phyloP scores from a whole-genome alignment of 2,888 invertebrate genomes.

The Melinaea menophilus region DNA sequence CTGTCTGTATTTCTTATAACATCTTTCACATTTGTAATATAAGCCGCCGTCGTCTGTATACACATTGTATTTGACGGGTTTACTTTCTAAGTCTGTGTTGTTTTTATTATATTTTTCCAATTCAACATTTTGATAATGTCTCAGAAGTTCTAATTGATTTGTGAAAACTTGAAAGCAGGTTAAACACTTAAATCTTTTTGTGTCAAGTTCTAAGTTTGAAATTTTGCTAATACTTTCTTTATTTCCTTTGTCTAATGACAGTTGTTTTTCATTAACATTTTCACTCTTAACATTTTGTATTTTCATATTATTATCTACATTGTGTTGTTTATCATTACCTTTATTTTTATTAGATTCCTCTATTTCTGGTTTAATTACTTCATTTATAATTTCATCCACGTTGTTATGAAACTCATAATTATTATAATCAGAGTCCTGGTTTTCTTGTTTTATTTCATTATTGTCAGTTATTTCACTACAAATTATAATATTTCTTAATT shows the following conservation, averaged over 20 bases:
- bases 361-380: slow-evolving; percentile 12
- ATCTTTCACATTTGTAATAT: slow-evolving; percentile 48
- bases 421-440: background rate
- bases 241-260: slow-evolving; percentile 11
- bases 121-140: slow-evolving; percentile 24
- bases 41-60: slow-evolving; percentile 24
- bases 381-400: background rate
- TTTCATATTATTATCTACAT: slow-evolving; percentile 9
- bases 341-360: slow-evolving; percentile 10
- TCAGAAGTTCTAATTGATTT: slow-evolving; percentile 22
- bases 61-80: slow-evolving; percentile 32
- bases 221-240: background rate
- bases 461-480: background rate
- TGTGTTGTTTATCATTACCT: slow-evolving; percentile 2
- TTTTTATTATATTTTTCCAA: slow-evolving; percentile 26
- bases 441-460: slow-evolving; percentile 2
- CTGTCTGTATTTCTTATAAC: slow-evolving; percentile 43
- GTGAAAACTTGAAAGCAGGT: slow-evolving; percentile 24
- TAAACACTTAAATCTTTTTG: slow-evolving; percentile 19
- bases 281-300: slow-evolving; percentile 6
- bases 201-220: background rate
- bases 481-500: slow-evolving; percentile 21
- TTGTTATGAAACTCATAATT: slow-evolving; percentile 18
- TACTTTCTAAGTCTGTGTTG: slow-evolving; percentile 19
- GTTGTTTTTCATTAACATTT: slow-evolving; percentile 9